Conservation (phyloP, 2,797 vertebrate species). For the Eulemur coronatus region DNA sequence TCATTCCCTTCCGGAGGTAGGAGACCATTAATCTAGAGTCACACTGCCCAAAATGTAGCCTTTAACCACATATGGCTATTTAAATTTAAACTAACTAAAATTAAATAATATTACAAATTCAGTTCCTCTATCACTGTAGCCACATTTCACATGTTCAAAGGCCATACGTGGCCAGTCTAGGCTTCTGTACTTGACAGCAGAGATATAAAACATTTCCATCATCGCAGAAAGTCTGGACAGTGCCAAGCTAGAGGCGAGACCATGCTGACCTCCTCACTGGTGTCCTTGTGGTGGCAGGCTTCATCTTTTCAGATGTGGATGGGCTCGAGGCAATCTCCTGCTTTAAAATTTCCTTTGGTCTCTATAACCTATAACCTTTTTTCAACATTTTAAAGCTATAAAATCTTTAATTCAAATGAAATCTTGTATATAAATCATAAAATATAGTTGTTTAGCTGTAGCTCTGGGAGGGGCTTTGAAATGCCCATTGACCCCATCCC, state of each 20-base stretch:
- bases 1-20: neutral
- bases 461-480: neutral
- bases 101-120: neutral
- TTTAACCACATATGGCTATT: neutral
- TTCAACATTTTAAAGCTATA: neutral
- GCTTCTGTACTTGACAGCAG: neutral
- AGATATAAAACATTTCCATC: neutral
- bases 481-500: neutral
- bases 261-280: neutral
- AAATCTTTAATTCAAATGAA: conserved; percentile 12
- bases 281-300: neutral
- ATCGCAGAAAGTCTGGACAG: neutral
- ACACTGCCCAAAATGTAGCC: neutral
- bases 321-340: neutral
- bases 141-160: neutral
- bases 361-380: neutral
- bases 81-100: neutral
- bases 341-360: conserved; percentile 34
- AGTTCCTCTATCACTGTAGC: neutral
- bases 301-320: neutral
- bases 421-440: neutral
- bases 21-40: neutral
- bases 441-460: neutral
- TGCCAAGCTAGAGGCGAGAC: neutral
- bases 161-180: no score